phyloP scores from a whole-genome alignment of 2,888 invertebrate genomes.

The Eupithecia inturbata region DNA sequence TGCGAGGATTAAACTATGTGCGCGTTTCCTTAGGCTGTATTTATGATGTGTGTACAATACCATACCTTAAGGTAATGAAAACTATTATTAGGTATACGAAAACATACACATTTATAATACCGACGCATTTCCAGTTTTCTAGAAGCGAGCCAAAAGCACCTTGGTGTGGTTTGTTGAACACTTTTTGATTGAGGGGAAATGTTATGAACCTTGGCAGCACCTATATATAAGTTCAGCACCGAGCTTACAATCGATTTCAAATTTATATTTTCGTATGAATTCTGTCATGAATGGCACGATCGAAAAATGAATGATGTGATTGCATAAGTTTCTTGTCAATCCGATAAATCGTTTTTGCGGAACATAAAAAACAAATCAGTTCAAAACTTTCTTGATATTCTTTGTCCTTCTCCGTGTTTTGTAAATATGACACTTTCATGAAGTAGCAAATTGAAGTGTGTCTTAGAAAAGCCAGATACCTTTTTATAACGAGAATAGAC shows the following conservation, averaged over 20 bases:
- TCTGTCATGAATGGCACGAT: constrained; percentile 6
- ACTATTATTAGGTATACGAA: too few species aligned
- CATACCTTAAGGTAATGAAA: background rate
- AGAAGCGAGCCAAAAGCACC: background rate
- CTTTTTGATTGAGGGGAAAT: background rate
- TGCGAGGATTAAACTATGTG: background rate
- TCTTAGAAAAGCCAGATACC: background rate
- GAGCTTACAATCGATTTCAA: background rate
- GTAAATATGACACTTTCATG: background rate
- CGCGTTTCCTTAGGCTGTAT: background rate
- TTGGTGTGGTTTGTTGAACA: background rate
- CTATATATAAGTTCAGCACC: too few species aligned
- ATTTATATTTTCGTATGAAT: background rate
- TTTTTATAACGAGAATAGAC: too few species aligned
- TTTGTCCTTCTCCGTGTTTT: constrained; percentile 5
- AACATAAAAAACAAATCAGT: constrained; percentile 27
- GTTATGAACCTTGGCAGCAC: background rate
- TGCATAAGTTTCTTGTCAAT: constrained; percentile 32
- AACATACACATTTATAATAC: background rate
- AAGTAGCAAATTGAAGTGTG: background rate
- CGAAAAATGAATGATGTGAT: constrained; percentile 31
- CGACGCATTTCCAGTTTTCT: background rate
- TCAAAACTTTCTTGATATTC: constrained; percentile 22
- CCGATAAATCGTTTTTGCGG: constrained; percentile 27
- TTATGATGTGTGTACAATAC: background rate